phyloP scores from a whole-genome alignment of 2,113 vertebrate species.

The Notarius quadriscutis region DNA sequence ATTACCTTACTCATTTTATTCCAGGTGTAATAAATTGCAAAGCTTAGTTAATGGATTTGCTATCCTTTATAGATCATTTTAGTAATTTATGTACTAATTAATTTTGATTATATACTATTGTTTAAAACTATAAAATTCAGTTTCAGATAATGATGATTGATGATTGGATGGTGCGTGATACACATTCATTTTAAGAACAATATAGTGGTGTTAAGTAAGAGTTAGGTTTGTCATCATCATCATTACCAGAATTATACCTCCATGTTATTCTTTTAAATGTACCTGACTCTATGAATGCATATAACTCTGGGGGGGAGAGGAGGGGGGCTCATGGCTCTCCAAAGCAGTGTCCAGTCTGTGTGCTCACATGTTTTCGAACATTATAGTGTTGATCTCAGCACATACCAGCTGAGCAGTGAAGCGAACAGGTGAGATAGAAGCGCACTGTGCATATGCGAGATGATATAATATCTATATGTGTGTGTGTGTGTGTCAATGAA shows the following conservation, averaged over 20 bases:
- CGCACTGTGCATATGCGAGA: constrained; percentile 53
- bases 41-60: constrained; percentile 74
- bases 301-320: not conserved
- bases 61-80: constrained; percentile 67
- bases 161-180: not conserved
- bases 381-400: constrained; percentile 80
- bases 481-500: constrained; percentile 18
- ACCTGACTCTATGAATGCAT: not conserved
- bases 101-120: not conserved
- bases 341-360: constrained; percentile 64
- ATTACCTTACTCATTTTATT: constrained; percentile 55
- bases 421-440: constrained; percentile 71
- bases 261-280: constrained; percentile 28
- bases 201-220: not conserved
- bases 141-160: not conserved
- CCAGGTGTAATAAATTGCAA: constrained; percentile 67
- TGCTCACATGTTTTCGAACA: constrained; percentile 72
- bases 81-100: constrained; percentile 60
- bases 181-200: not conserved
- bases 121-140: not conserved
- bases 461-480: constrained; percentile 40
- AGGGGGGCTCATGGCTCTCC: constrained; percentile 29
- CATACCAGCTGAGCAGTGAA: constrained; percentile 72
- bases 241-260: not conserved
- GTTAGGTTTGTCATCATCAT: not conserved